Conservation (phyloP, 2,888 invertebrate species). For the Tridacna crocea region DNA sequence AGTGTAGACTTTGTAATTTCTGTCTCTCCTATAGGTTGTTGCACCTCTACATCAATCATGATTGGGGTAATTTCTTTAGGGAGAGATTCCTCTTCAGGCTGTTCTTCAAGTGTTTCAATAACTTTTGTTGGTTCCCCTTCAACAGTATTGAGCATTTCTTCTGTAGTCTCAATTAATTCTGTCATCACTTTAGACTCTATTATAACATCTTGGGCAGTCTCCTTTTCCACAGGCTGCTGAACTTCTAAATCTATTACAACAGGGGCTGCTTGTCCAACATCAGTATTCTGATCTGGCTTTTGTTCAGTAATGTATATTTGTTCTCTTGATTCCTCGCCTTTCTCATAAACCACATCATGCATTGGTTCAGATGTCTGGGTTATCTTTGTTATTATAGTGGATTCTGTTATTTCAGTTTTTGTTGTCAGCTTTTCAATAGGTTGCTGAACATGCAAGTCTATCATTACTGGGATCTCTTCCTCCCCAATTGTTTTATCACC, state of each 20-base stretch:
- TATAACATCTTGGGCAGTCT: background rate
- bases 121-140: background rate
- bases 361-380: background rate
- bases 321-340: background rate
- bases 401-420: slow-evolving; percentile 14
- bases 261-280: no score
- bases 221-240: background rate
- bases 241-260: no score
- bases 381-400: background rate
- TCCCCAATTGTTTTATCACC: no score
- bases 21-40: slow-evolving; percentile 22
- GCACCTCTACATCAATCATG: slow-evolving; percentile 22
- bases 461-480: no score
- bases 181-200: background rate
- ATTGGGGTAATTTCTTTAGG: slow-evolving; percentile 16
- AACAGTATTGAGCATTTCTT: slow-evolving; percentile 3
- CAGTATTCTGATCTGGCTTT: no score
- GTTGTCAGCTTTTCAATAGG: slow-evolving; percentile 5
- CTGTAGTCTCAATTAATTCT: slow-evolving; percentile 23
- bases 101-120: background rate
- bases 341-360: background rate
- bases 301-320: background rate
- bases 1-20: background rate
- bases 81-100: slow-evolving; percentile 28
- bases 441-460: background rate